Evolutionary conservation across 1,140 invertebrate species (phyloP).

Genomic region (Eupristina koningsbergeri): DNA sequence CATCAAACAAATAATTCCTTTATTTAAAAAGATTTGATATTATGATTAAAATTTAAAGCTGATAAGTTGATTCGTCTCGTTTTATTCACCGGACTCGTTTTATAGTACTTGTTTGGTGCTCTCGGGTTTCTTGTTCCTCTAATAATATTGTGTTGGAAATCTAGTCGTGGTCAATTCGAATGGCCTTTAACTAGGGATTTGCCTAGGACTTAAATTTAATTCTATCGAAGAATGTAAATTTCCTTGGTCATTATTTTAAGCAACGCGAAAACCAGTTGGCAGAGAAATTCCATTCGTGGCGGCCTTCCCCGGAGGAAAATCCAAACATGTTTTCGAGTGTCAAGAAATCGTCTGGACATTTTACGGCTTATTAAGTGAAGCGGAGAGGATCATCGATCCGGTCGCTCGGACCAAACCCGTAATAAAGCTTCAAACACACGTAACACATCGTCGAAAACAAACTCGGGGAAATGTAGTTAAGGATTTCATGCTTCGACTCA

Average conservation of each 20-base stretch:
- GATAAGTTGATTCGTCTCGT: not conserved
- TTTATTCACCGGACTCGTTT: not conserved
- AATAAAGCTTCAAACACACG: slow-evolving; percentile 1
- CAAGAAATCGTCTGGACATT: not conserved
- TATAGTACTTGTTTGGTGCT: not conserved
- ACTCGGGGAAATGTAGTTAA: not conserved
- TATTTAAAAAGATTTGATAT: too few species aligned
- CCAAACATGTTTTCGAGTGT: not conserved
- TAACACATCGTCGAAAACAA: not conserved
- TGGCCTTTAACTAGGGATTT: too few species aligned
- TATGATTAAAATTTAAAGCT: too few species aligned
- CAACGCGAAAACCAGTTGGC: not conserved
- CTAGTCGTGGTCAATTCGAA: too few species aligned
- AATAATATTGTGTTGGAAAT: too few species aligned
- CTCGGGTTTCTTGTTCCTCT: too few species aligned
- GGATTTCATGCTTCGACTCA: not conserved
- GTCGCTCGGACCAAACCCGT: not conserved
- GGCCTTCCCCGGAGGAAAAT: not conserved
- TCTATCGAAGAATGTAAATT: too few species aligned
- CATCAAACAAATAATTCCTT: too few species aligned
- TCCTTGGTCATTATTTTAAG: too few species aligned
- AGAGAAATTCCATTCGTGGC: not conserved
- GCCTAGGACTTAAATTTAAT: too few species aligned
- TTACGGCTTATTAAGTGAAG: not conserved
- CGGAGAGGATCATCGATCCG: too few species aligned